phyloP scores from a whole-genome alignment of 2,888 invertebrate species.

The Syritta pipiens region DNA sequence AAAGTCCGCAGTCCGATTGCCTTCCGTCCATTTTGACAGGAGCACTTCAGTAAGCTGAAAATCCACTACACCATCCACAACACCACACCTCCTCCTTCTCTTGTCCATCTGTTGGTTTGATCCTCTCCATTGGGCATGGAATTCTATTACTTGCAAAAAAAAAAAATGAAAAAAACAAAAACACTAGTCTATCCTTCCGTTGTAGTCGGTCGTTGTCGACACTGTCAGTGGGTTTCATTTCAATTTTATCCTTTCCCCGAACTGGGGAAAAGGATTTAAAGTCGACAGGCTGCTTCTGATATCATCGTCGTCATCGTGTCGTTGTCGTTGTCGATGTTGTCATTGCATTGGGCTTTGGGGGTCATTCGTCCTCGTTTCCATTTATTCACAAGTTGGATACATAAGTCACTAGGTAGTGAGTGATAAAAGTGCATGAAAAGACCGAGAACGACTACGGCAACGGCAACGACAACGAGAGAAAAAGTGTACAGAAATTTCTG shows the following conservation, averaged over 20 bases:
- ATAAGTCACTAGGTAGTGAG: slow-evolving; percentile 50
- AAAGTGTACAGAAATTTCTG: slow-evolving; percentile 43
- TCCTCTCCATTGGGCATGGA: neutral
- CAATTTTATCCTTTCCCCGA: slow-evolving; percentile 43
- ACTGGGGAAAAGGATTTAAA: slow-evolving; percentile 49
- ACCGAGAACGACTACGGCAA: slow-evolving; percentile 23
- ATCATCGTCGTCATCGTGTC: slow-evolving; percentile 39
- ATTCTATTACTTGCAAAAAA: slow-evolving; percentile 3
- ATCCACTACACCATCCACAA: slow-evolving; percentile 21
- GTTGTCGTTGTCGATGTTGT: slow-evolving; percentile 18
- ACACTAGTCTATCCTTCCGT: neutral
- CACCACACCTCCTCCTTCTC: neutral
- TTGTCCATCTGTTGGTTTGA: neutral
- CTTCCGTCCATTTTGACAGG: too few relatives aligned
- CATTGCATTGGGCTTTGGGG: slow-evolving; percentile 64
- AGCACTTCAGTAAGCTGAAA: neutral
- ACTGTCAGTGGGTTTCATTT: slow-evolving; percentile 56
- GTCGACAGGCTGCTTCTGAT: slow-evolving; percentile 41
- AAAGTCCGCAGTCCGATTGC: too few relatives aligned
- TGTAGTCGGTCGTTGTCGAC: slow-evolving; percentile 37
- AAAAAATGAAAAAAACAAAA: neutral
- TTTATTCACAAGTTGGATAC: slow-evolving; percentile 50
- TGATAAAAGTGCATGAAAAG: too few relatives aligned
- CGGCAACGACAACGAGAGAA: neutral
- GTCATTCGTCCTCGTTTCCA: slow-evolving; percentile 66